These are phyloP conservation scores for Pectinophora gossypiella DNA, from an alignment of 1,140 invertebrate genomes.

Conservation along the genomic window DNA sequence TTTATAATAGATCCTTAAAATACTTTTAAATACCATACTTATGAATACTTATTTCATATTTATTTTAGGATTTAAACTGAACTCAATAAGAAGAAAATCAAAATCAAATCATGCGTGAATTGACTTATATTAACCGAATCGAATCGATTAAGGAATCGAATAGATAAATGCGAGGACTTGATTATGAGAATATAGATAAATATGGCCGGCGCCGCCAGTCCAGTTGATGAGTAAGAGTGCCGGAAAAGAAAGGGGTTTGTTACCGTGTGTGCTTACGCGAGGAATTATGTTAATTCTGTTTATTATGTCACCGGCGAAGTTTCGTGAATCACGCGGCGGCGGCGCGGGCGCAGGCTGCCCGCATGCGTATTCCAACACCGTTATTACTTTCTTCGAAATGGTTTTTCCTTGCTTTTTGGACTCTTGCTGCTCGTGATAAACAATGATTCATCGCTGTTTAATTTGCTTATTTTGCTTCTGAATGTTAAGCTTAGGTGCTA, in stretches of 20 bases:
- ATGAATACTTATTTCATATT: too few species aligned
- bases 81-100: too few species aligned
- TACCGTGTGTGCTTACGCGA: slow-evolving; percentile 17
- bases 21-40: too few species aligned
- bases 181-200: too few species aligned
- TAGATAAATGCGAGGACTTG: too few species aligned
- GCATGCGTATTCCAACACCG: slow-evolving; percentile 50
- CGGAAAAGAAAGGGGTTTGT: slow-evolving; percentile 35
- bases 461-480: background rate
- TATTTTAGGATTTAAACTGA: too few species aligned
- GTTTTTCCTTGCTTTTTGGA: slow-evolving; percentile 15
- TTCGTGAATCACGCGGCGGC: slow-evolving; percentile 59
- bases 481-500: too few species aligned
- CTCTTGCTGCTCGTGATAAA: background rate
- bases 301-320: slow-evolving; percentile 65
- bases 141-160: too few species aligned
- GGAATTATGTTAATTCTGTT: slow-evolving; percentile 64
- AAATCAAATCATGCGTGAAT: too few species aligned
- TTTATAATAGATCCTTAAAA: too few species aligned
- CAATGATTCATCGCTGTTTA: background rate
- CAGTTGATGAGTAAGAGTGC: slow-evolving; percentile 46
- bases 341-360: slow-evolving; percentile 14
- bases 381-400: slow-evolving; percentile 68
- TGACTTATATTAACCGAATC: too few species aligned
- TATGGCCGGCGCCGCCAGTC: background rate